Base-by-base conservation (phyloP, 2,113 vertebrate genomes). In the Porphyrio hochstetteri region DNA sequence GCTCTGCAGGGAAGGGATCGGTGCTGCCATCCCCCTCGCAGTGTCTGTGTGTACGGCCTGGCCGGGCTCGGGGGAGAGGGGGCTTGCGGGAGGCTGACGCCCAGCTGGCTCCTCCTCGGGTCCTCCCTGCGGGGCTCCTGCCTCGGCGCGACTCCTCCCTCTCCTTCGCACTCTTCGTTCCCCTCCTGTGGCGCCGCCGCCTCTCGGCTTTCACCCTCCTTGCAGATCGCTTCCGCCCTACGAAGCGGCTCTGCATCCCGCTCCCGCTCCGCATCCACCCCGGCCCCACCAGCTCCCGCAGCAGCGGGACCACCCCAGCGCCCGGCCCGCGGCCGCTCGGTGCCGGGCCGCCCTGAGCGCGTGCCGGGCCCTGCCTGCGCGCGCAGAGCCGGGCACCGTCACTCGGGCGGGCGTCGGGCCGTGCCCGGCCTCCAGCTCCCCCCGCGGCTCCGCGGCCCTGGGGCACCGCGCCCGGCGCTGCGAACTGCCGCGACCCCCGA, bases 341-440 rank as follows among this genome's bases (percentile, higher is more conserved):
- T 40, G 11, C 13, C 40, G 13, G 40, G 10, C 40, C 13, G 40
- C 40, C 40, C 40, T 40, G 40, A 40, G 40, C 40, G 40, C 40
- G 40, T 40, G 40, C 40, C 40, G 40, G 11, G 40, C 40, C 40
- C 2, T 4, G 19, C 57, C 27, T 15, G 52, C 10, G 64, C 8
- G 11, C 18, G 76, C 48, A 10, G 9, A 29, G 35, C 20, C 13
- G 7, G 29, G 56, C 29, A 13, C 10, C 0, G 3, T 44, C 76
- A 11, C 14, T 0, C 11, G 60, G 33, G 6, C 29, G n/a, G 5
- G 21, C 3, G 0, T 4, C 0, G 31, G 46, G 31, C 68, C 31
- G 0, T 5, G 5, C 28, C 31, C 5, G 55, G 7, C 19, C 42
- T 10, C 13, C n/a, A 5, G n/a, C 44, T 40, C 40, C 40, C 40